These are phyloP conservation scores for Acipenser ruthenus DNA, from an alignment of 2,797 vertebrate genomes.

Conservation along the genomic window DNA sequence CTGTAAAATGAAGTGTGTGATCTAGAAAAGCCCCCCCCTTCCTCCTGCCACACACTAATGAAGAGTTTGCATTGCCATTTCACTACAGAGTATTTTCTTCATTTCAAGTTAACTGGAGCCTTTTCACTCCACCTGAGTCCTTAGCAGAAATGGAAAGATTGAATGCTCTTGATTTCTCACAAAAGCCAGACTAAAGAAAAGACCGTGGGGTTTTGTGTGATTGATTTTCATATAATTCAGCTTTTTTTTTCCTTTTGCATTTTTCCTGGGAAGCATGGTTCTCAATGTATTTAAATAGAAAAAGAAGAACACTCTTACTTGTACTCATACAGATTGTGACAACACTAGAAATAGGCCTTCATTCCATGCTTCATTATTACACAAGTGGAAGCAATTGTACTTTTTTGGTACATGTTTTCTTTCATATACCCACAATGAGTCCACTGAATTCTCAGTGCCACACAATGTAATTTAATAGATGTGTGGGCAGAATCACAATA, in stretches of 20 bases:
- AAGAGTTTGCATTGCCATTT: too few species aligned
- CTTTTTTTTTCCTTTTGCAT: conserved; percentile 10
- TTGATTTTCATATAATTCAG: background rate
- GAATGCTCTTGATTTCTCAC: conserved; percentile 2
- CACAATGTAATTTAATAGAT: background rate
- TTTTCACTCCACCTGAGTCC: conserved; percentile 13
- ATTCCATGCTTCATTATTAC: background rate
- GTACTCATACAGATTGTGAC: background rate
- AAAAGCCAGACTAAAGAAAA: conserved; percentile 9
- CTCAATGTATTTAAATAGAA: conserved; percentile 5
- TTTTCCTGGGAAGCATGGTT: background rate
- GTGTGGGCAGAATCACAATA: background rate
- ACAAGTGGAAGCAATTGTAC: background rate
- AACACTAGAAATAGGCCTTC: background rate
- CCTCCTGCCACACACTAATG: too few species aligned
- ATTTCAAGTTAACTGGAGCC: conserved; percentile 10
- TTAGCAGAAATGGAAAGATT: conserved; percentile 19
- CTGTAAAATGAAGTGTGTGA: too few species aligned
- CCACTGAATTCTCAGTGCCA: background rate
- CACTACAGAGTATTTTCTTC: too few species aligned
- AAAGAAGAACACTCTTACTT: background rate
- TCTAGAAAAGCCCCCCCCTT: too few species aligned
- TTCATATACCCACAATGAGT: background rate
- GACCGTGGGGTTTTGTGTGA: too few species aligned
- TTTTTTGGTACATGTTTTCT: background rate